These are phyloP conservation scores for Brachyhypopomus occidentalis DNA, from an alignment of 2,113 vertebrate genomes.

Conservation along the genomic window DNA sequence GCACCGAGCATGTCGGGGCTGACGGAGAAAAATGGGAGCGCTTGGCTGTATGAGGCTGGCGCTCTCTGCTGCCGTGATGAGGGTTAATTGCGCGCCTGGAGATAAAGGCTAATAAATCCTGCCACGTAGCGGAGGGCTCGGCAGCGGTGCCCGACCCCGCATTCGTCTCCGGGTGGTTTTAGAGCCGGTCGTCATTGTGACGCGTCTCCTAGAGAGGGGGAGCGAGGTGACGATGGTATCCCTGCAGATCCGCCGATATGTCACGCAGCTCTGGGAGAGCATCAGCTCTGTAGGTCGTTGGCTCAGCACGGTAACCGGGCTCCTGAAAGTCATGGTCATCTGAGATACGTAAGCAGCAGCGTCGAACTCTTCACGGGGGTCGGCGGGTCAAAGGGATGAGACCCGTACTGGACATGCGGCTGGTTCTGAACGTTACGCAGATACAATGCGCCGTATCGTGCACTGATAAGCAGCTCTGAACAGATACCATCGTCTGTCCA, in stretches of 20 bases:
- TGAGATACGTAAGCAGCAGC: too few species aligned
- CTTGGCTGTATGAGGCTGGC: slow-evolving; percentile 51
- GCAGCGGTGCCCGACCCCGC: slow-evolving; percentile 47
- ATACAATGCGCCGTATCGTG: neutral
- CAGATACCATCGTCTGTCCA: neutral
- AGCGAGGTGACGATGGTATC: too few species aligned
- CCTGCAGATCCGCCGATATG: too few species aligned
- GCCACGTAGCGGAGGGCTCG: slow-evolving; percentile 47
- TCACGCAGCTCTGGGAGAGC: too few species aligned
- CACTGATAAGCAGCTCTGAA: neutral
- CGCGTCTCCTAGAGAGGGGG: neutral
- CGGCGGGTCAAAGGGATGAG: neutral
- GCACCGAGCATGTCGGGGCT: slow-evolving; percentile 43
- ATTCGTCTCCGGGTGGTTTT: slow-evolving; percentile 58
- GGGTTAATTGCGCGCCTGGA: slow-evolving; percentile 64
- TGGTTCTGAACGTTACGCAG: neutral
- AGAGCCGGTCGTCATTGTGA: slow-evolving; percentile 24
- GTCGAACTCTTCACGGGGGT: neutral
- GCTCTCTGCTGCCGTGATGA: slow-evolving; percentile 39
- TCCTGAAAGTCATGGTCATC: too few species aligned
- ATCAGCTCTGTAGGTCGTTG: neutral
- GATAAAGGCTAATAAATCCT: slow-evolving; percentile 64
- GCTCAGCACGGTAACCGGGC: too few species aligned
- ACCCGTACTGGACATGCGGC: neutral
- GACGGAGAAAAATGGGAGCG: slow-evolving; percentile 62